phyloP scores from a whole-genome alignment of 1,140 invertebrate species.

The Tyrophagus putrescentiae region DNA sequence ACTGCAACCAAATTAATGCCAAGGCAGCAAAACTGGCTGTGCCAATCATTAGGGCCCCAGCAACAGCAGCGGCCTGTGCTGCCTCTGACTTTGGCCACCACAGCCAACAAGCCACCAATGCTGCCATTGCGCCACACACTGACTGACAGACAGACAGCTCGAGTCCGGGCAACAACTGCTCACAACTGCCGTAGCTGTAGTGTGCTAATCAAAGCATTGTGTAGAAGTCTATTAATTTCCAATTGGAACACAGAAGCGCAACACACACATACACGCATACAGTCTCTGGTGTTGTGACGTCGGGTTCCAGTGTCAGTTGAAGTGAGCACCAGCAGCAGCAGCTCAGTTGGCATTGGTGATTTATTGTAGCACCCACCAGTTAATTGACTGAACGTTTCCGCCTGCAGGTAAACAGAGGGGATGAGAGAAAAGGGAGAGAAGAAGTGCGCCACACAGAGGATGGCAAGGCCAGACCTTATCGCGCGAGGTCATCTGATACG shows the following conservation, averaged over 20 bases:
- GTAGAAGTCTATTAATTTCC: background rate
- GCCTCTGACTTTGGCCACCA: too few relatives aligned
- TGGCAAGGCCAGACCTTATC: conserved; percentile 1
- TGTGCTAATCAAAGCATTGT: too few relatives aligned
- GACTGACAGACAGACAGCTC: too few relatives aligned
- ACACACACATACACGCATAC: background rate
- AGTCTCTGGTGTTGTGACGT: too few relatives aligned
- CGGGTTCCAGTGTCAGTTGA: background rate
- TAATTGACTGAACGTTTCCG: conserved; percentile 5
- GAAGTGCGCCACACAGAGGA: background rate
- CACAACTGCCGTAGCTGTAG: too few relatives aligned
- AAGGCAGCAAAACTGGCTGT: too few relatives aligned
- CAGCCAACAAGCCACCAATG: too few relatives aligned
- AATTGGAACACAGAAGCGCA: background rate
- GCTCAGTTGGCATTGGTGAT: background rate
- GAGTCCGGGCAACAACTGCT: too few relatives aligned
- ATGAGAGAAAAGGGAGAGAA: background rate
- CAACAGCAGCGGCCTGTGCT: too few relatives aligned
- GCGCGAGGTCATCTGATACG: conserved; percentile 4
- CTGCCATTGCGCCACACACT: too few relatives aligned
- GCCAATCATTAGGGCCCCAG: too few relatives aligned
- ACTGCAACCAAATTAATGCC: too few relatives aligned
- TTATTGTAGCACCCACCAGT: background rate
- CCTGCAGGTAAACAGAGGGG: conserved; percentile 1
- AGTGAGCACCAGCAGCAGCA: background rate